Base-by-base conservation (phyloP, 2,113 vertebrate species). In the Macrotus californicus region DNA sequence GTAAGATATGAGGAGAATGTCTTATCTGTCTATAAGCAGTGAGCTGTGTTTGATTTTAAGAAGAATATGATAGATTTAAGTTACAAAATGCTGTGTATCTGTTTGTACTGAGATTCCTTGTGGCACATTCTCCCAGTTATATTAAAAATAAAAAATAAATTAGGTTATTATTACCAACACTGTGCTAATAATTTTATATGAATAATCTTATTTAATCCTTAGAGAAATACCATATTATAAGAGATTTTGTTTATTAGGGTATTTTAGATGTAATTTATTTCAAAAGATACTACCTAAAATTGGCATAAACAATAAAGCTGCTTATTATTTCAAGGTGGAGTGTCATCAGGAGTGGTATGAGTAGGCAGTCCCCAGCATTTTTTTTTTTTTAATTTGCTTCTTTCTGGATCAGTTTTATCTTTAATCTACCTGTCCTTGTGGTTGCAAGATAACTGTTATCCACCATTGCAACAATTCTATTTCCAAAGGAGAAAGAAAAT, bases 61-160 rank as follows among this genome's bases (percentile, higher is more conserved):
- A 94, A 29, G 16, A 77, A 79, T 48, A 1, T 93, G n/a, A 34
- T 15, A 39, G 21, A n/a, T 43, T 3, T 54, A 82, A 85, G 1
- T 3, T 12, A 79, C 46, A 59, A 59, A 91, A 31, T 43, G 39
- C 26, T 79, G 7, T 66, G n/a, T 16, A 64, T 69, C 13, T 48
- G 41, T 79, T 84, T 87, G 11, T 43, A 36, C 50, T 64, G 75
- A 21, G 43, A 75, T 89, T 75, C 15, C 12, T n/a, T 72, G 4
- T 56, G 70, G 6, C 18, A 80, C 39, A 39, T 92, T 87, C 43
- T 46, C 46, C 7, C 48, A 81, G n/a, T n/a, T 34, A 76, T 16
- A 75, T 90, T 93, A 39, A 84, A 93, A 93, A 34, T 83, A 93
- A 84, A 43, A 87, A 93, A 59, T 89, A 81, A 61, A 75, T 76